Percentiles rank a stretch among this genome's conserved stretches.
phyloP scores from a whole-genome alignment of 2,113 vertebrate species.

The Eclectus roratus region DNA sequence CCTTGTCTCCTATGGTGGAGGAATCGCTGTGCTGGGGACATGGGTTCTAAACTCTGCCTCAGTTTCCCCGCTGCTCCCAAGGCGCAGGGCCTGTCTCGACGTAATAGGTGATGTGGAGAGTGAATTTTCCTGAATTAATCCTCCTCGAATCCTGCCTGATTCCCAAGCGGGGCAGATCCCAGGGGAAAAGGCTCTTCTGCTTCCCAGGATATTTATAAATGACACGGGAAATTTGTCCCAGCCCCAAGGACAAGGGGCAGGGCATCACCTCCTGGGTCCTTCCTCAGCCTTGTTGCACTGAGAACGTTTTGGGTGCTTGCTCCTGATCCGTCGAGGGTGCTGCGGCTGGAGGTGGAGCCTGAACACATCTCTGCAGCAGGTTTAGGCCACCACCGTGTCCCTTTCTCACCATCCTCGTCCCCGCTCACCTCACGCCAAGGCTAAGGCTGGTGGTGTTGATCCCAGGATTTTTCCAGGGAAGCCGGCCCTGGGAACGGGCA shows the following conservation, averaged over 20 bases:
- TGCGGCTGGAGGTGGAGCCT: neutral
- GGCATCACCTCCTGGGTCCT: neutral
- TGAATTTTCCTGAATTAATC: neutral
- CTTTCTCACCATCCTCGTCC: neutral
- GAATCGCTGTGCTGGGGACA: accelerated
- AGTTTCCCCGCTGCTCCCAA: neutral
- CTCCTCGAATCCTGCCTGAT: accelerated
- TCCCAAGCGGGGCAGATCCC: neutral
- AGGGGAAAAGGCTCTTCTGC: neutral
- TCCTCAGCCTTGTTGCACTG: neutral
- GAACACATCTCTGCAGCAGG: accelerated
- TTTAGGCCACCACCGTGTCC: accelerated
- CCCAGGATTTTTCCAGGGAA: neutral
- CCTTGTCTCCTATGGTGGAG: neutral
- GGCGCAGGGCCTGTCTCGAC: neutral
- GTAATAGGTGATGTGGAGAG: neutral
- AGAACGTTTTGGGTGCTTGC: neutral
- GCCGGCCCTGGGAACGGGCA: neutral
- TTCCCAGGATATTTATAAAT: constrained; percentile 47
- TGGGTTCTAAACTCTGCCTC: neutral
- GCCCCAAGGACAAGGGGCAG: neutral
- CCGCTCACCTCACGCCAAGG: accelerated
- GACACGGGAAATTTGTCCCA: neutral
- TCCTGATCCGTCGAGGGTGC: accelerated
- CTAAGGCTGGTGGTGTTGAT: accelerated